phyloP scores from a whole-genome alignment of 2,888 invertebrate genomes.

The Acanthosepion lycidas region DNA sequence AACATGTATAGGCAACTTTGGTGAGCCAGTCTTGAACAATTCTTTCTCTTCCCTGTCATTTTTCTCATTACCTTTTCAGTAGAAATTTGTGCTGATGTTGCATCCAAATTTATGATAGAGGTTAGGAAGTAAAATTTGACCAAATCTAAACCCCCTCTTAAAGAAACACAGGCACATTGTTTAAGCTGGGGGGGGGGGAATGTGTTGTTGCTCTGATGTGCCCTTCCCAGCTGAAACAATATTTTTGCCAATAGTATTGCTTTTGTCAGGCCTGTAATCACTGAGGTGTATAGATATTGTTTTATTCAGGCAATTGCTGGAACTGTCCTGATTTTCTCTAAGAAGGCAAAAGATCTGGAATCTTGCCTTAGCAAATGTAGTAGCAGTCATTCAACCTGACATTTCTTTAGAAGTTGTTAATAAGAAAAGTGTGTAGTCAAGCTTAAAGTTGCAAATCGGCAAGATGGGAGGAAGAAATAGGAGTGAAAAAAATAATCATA shows the following conservation, averaged over 20 bases:
- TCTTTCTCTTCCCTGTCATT: too few species aligned
- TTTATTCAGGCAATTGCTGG: background rate
- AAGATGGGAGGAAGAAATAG: background rate
- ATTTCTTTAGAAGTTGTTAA: background rate
- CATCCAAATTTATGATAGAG: too few species aligned
- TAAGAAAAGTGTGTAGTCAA: background rate
- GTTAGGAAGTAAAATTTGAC: too few species aligned
- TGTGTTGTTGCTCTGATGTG: background rate
- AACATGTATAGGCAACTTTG: too few species aligned
- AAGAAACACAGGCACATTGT: background rate
- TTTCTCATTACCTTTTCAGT: too few species aligned
- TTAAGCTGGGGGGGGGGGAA: background rate
- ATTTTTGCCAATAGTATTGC: background rate
- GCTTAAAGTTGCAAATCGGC: background rate
- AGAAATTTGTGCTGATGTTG: too few species aligned
- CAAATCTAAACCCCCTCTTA: background rate
- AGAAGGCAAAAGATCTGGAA: background rate
- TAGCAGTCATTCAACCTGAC: background rate
- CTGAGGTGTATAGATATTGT: background rate
- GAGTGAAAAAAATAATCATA: background rate
- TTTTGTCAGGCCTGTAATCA: background rate
- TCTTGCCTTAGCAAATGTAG: background rate
- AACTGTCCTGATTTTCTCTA: background rate
- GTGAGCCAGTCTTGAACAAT: too few species aligned
- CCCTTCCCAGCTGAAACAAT: background rate